Percentiles rank a stretch among this genome's conserved stretches.
Evolutionary conservation across 2,113 vertebrate species (phyloP).

Genomic region (Suncus etruscus): DNA sequence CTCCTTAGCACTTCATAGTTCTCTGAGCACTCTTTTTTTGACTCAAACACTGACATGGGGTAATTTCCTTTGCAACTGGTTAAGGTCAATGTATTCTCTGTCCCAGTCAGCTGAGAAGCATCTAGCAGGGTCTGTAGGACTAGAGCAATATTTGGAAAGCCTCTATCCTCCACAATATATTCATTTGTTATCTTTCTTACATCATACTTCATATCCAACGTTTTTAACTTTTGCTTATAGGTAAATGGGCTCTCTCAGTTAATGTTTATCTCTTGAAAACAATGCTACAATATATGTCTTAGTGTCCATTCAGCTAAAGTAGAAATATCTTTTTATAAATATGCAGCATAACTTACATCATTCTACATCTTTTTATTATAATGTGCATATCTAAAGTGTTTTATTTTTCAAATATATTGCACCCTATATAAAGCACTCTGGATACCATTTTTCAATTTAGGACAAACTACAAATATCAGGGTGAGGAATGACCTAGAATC

Average conservation of each 20-base stretch:
- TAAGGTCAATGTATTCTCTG: no score
- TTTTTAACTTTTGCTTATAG: not conserved
- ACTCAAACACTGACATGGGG: no score
- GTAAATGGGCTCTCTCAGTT: not conserved
- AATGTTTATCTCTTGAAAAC: not conserved
- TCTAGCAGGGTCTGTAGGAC: no score
- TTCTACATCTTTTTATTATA: not conserved
- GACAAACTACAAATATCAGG: constrained; percentile 56
- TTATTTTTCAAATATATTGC: not conserved
- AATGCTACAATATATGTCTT: fast-evolving
- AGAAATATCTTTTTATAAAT: no score
- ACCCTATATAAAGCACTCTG: not conserved
- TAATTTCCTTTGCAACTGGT: no score
- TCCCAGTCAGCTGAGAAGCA: no score
- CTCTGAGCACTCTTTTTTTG: no score
- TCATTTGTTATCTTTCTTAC: not conserved
- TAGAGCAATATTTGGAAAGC: no score
- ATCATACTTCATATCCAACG: not conserved
- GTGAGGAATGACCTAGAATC: constrained; percentile 70
- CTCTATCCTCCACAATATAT: no score
- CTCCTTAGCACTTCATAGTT: no score
- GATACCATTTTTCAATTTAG: constrained; percentile 4
- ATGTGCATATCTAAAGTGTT: not conserved
- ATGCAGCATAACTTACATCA: not conserved
- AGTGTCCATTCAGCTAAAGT: not conserved